Evolutionary conservation across 2,797 vertebrate species (phyloP).

Genomic region (Tapera naevia): DNA sequence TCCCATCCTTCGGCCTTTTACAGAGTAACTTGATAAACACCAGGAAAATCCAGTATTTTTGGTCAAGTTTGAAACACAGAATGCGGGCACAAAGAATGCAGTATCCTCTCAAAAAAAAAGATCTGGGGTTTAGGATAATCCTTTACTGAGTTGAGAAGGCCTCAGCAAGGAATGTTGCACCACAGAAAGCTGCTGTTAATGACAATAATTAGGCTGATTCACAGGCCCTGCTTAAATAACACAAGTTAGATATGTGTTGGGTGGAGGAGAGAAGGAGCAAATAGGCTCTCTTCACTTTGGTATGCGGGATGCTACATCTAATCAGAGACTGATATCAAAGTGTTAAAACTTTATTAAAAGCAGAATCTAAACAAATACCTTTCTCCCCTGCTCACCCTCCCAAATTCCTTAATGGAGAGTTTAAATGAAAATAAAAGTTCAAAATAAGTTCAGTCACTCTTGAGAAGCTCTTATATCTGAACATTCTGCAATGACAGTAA

Average conservation of each 20-base stretch:
- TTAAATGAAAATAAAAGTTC: conserved; percentile 78
- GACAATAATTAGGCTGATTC: conserved; percentile 34
- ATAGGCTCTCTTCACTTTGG: conserved; percentile 36
- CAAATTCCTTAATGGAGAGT: conserved; percentile 71
- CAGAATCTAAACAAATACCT: conserved; percentile 72
- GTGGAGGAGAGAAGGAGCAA: not conserved
- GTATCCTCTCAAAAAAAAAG: not conserved
- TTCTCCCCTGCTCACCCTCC: conserved; percentile 52
- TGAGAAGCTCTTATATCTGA: conserved; percentile 53
- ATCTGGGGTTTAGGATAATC: not conserved
- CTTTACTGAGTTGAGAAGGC: not conserved
- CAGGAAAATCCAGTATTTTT: not conserved
- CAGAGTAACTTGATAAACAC: not conserved
- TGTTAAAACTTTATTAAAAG: conserved; percentile 68
- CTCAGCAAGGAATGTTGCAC: not conserved
- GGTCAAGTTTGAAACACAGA: not conserved
- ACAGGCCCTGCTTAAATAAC: not conserved
- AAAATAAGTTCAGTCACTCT: conserved; percentile 76
- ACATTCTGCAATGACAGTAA: conserved; percentile 21
- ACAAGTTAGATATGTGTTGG: not conserved
- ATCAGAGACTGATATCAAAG: conserved; percentile 62
- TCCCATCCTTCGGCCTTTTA: not conserved
- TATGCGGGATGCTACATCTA: conserved; percentile 47
- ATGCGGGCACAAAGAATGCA: not conserved
- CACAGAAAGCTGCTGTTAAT: conserved; percentile 4